Base-by-base conservation (phyloP, 1,140 invertebrate species). In the Temnothorax longispinosus region DNA sequence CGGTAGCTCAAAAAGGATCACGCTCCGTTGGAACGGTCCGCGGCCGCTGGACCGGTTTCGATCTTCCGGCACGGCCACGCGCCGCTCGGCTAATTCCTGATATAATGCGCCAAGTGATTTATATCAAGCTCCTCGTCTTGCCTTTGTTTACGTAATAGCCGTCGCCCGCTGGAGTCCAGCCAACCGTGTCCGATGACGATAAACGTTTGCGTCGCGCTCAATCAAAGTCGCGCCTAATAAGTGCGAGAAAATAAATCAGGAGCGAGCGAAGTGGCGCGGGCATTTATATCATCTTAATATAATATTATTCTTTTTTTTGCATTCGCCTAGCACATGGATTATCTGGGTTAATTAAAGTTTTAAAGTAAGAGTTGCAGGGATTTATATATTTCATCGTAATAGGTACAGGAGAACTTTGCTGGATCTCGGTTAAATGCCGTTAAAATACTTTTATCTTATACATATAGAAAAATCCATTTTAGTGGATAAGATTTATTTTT, bases 1-100 rank as follows among this genome's bases (percentile, higher is more conserved):
- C 90, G 91, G 92, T 88, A 91, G 88, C 91, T 93, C 90, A 93
- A 94, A 94, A 94, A 93, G 85, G 91, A 93, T 94, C 91, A 92
- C 90, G 90, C 93, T 93, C 82, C 91, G 88, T 56, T 93, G 91
- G 87, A 91, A 89, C 89, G 64, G 91, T 93, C 88, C 88, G 91
- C 87, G 91, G 93, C 88, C 38, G 38, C 21, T 18, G 65, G 50
- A 50, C 58, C 52, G 54, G 58, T 65, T 75, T 78, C 81, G 64
- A 69, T 74, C 62, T 80, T 84, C 60, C 85, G 18, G 44, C 41
- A 32, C 27, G 64, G 88, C 62, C 88, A 90, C 89, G 89, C 89
- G 88, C 77, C 69, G 54, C n/a, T 69, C 85, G 52, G 60, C 77
- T 89, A 90, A 89, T 90, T 89, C 88, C 88, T 89, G 89, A 90